Evolutionary conservation across 1,140 invertebrate species (phyloP), one percentile per base, ranked within the genome.

Genomic region (Hypothenemus hampei): DNA sequence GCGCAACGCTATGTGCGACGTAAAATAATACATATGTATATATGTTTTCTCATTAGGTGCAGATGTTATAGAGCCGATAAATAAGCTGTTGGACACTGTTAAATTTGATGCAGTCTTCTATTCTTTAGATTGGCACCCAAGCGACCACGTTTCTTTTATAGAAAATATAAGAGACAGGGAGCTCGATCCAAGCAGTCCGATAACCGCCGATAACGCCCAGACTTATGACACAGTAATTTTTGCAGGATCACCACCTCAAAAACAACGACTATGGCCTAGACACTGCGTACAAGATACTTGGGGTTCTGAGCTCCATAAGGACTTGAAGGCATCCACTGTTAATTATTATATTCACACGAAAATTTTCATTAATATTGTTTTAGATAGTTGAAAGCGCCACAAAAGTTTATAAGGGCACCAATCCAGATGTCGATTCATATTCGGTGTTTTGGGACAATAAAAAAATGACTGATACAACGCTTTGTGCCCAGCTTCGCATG

Each of bases 381-480:
- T 16, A 82, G 80, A 72, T 87, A 19, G 71, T 81, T 1, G 79
- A 89, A 1, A 80, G 84, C 51, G 84, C 86, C 13, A 80, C 90
- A 19, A 87, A 90, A 71, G 84, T 97, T 29, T 89, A 93, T 71
- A 98, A 97, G 74, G 94, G 96, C 13, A 93, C 89, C 3, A 90
- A 96, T 71, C 85, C 93, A 0, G 89, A 95, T 58, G 88, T 97
- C 7, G 96, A 98, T 69, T 95, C 92, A 1, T 98, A 98, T 73
- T 97, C 93, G 0, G 96, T 95, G 11, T 98, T 99, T 76, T 96
- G 89, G 87, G 95, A 98, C 73, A 98, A 98, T 74, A 88, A 91
- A 68, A 92, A 91, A 71, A 70, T 92, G 21, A 87, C 86, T 1
- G 82, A 93, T 63, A 98, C 94, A 3, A 85, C 85, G 15, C 73